These are phyloP conservation scores for Aphelenchoides besseyi DNA, from an alignment of 1,140 invertebrate species.

Conservation along the genomic window DNA sequence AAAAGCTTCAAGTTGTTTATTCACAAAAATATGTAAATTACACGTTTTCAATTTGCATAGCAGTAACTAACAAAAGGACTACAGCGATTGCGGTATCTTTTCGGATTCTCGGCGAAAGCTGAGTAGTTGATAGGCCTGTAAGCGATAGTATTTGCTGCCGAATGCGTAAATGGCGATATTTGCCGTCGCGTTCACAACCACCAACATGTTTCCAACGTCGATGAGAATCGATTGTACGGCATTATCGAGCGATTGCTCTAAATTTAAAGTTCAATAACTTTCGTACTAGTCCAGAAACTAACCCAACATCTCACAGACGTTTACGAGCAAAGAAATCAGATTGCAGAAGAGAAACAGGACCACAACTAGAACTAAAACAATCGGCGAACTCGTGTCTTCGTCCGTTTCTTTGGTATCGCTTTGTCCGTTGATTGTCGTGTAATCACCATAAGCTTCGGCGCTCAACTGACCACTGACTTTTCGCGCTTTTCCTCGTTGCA, in stretches of 20 bases:
- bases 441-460: conserved; percentile 4
- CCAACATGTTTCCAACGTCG: conserved; percentile 51
- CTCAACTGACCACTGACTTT: conserved; percentile 8
- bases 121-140: neutral
- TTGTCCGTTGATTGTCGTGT: neutral
- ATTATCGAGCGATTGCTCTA: too few species aligned
- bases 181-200: conserved; percentile 52
- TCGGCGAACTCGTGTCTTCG: conserved; percentile 1
- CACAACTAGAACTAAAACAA: conserved; percentile 42
- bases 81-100: neutral
- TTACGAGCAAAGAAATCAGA: conserved; percentile 46
- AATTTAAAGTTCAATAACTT: conserved; percentile 14
- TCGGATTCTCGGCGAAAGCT: neutral
- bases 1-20: neutral
- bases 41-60: neutral
- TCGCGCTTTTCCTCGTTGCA: conserved; percentile 20
- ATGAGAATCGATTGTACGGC: conserved; percentile 40
- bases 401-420: neutral
- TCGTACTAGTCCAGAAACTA: neutral
- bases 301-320: conserved; percentile 46
- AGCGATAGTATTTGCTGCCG: neutral
- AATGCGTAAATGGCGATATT: conserved; percentile 49
- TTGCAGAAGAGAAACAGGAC: conserved; percentile 49
- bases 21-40: neutral
- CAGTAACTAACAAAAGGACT: neutral